These are phyloP conservation scores for Sthenelais limicola DNA, from an alignment of 2,888 invertebrate genomes.

Conservation along the genomic window DNA sequence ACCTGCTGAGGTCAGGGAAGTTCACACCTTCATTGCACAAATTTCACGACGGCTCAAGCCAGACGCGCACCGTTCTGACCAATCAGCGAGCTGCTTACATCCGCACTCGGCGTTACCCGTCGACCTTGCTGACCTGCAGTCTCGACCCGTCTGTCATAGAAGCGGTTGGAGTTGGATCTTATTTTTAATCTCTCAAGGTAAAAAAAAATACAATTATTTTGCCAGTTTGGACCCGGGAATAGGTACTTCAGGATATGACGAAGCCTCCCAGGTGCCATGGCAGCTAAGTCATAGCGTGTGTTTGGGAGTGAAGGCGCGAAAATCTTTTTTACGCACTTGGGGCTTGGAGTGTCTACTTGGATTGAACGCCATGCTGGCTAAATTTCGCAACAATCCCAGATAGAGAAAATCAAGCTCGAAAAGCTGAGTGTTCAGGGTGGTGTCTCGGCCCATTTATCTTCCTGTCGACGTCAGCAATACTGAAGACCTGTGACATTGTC, in stretches of 20 bases:
- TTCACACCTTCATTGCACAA: too few species aligned
- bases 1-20: too few species aligned
- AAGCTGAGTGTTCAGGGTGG: not conserved
- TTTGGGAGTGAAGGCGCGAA: not conserved
- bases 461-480: not conserved
- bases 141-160: conserved; percentile 21
- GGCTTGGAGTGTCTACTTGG: not conserved
- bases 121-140: conserved; percentile 32
- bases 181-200: too few species aligned
- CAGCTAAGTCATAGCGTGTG: not conserved
- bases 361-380: not conserved
- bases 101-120: not conserved
- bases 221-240: not conserved
- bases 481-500: not conserved
- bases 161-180: too few species aligned
- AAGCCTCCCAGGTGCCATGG: not conserved
- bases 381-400: conserved; percentile 8
- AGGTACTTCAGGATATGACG: not conserved
- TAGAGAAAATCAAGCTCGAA: not conserved
- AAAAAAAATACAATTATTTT: conserved; percentile 22
- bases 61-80: not conserved
- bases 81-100: not conserved
- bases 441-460: not conserved
- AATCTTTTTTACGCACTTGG: conserved; percentile 27
- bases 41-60: too few species aligned